These are phyloP conservation scores for Corythaixoides concolor DNA, from an alignment of 2,113 vertebrate genomes.

Conservation along the genomic window DNA sequence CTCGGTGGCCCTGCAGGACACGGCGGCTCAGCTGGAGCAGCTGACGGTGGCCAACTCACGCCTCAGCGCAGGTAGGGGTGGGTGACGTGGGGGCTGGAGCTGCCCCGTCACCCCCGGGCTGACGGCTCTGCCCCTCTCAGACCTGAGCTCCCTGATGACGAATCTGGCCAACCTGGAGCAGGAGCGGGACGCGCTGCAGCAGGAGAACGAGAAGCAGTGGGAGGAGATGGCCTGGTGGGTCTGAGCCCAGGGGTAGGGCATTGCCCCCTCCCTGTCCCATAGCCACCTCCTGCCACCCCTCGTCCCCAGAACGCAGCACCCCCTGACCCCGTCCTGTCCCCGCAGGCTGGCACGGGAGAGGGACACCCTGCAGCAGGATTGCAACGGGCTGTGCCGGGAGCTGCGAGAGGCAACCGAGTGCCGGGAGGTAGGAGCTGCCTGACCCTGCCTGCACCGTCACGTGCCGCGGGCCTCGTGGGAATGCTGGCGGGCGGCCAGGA, in stretches of 20 bases:
- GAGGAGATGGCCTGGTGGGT: conserved; percentile 63
- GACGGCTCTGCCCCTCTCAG: not conserved
- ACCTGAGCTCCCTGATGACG: conserved; percentile 56
- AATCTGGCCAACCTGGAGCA: conserved; percentile 59
- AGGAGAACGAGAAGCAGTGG: conserved; percentile 59
- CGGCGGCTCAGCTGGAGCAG: conserved; percentile 41
- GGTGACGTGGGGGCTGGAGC: rapidly evolving
- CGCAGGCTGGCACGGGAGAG: conserved; percentile 55
- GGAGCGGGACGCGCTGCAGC: conserved; percentile 70
- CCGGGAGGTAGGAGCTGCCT: conserved; percentile 78
- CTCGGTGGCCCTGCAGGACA: not conserved
- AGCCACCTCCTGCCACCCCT: not conserved
- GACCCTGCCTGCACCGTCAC: rapidly evolving
- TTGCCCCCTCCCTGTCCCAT: no score
- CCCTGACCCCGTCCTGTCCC: not conserved
- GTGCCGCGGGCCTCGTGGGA: not conserved
- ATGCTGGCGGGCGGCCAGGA: not conserved
- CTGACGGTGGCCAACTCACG: conserved; percentile 52
- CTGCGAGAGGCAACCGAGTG: conserved; percentile 75
- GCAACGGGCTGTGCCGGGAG: conserved; percentile 55
- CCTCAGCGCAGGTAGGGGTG: conserved; percentile 62
- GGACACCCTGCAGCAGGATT: conserved; percentile 10
- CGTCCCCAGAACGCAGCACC: rapidly evolving
- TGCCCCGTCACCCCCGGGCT: no score
- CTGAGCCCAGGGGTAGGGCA: not conserved